Base-by-base conservation (phyloP, 2,797 vertebrate genomes). In the Lithobates sylvaticus region DNA sequence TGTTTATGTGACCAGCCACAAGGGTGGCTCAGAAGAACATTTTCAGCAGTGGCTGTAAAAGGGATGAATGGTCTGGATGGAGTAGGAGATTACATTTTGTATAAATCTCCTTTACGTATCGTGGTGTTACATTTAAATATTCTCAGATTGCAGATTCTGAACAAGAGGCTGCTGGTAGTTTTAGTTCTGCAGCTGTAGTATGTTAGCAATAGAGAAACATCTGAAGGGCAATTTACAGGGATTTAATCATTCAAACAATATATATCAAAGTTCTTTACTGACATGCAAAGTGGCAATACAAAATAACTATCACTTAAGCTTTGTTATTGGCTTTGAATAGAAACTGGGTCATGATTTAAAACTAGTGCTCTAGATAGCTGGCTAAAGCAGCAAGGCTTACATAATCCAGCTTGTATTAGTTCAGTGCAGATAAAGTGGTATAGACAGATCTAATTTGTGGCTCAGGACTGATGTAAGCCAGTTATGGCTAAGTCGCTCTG, bases 371-470 rank as follows among this genome's bases (percentile, higher is more conserved):
- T 83, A 78, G 76, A 69, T 79, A 87, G 44, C 76, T 67, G 47
- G 71, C 67, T 72, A 68, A 78, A 78, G 47, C 70, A 87, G 71
- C 54, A 67, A 44, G 69, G 74, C 44, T 87, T 87, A 87, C 76
- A 84, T 84, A 87, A 84, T 84, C 86, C 86, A 79, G 32, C 76
- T 69, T 0, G 26, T 89, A 88, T 76, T 76, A 76, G 83, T 78
- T 88, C 81, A 86, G 90, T 86, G 76, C 73, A 89, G 87, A 84
- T 64, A 76, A 88, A 0, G 3, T 88, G 79, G 88, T 85, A 67
- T 58, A 0, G 74, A 83, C 76, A 84, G 86, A 18, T 90, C 76
- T 76, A 90, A 86, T 88, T 88, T 88, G 86, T 10, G 86, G 90
- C 69, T 80, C 29, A 10, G 29, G 34, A 87, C 73, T 18, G 39